These are phyloP conservation scores for Periophthalmus magnuspinnatus DNA, from an alignment of 2,797 vertebrate species.

Conservation along the genomic window DNA sequence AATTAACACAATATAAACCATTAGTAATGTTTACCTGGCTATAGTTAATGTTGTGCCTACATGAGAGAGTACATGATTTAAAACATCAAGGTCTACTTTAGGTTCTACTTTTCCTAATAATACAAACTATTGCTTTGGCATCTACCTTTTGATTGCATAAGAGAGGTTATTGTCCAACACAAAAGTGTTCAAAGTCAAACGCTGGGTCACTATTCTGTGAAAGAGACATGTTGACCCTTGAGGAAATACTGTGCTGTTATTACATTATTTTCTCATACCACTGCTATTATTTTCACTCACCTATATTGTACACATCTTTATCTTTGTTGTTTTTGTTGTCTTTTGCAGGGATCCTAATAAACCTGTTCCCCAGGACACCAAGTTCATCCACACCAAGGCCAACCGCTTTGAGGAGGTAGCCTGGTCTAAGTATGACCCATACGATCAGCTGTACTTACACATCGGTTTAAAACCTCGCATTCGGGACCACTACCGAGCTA, in stretches of 20 bases:
- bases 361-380: slow-evolving; percentile 97
- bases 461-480: slow-evolving; percentile 97
- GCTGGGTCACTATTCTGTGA: slow-evolving; percentile 35
- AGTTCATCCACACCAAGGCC: slow-evolving; percentile 98
- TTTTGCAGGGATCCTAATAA: slow-evolving; percentile 93
- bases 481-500: slow-evolving; percentile 97
- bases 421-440: slow-evolving; percentile 98
- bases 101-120: neutral
- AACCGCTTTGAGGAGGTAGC: slow-evolving; percentile 98
- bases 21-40: neutral
- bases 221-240: slow-evolving; percentile 52
- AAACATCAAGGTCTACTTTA: neutral
- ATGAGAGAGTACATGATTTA: neutral
- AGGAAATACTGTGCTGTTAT: slow-evolving; percentile 54
- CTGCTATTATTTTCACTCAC: neutral
- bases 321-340: slow-evolving; percentile 19
- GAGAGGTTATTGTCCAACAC: neutral
- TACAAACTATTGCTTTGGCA: neutral
- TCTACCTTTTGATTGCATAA: neutral
- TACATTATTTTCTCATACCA: slow-evolving; percentile 35
- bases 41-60: neutral
- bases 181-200: slow-evolving; percentile 13
- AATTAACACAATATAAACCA: neutral
- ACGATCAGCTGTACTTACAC: slow-evolving; percentile 96
- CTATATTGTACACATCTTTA: slow-evolving; percentile 4